Base-by-base conservation (phyloP, 2,113 vertebrate genomes). In the Fregetta grallaria region DNA sequence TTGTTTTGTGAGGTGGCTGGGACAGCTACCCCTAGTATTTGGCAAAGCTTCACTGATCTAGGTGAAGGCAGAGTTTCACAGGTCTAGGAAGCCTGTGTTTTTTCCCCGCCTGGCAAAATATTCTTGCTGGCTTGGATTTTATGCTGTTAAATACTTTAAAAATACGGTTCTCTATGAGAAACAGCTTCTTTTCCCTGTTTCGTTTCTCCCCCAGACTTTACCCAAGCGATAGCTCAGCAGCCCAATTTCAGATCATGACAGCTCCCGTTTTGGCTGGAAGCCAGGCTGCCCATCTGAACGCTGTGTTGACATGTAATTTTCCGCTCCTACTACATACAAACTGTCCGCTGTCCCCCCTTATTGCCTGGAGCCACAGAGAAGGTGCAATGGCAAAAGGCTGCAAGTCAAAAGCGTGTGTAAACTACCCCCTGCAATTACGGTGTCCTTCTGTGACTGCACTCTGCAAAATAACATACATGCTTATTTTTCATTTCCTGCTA, bases 341-440 rank as follows among this genome's bases (percentile, higher is more conserved):
- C 55, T 65, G 29, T 49, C 65, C 5, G 8, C 62, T 83, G 5
- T 32, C 61, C 23, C 47, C 56, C 8, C 44, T 86, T 55, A 76
- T 47, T 62, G 18, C 36, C 52, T 3, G 0, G 25, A 63, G 40
- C 38, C 61, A 42, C 30, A 17, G 13, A 88, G 25, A 85, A 79
- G 20, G 32, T 44, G 17, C n/a, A 58, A 14, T 0, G 2, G 45
- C 47, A 84, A 66, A 85, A 75, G 42, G 21, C 17, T 36, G 21
- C 45, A 53, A 77, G 53, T 27, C 44, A 67, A n/a, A 85, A 40
- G 26, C 1, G 0, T 7, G 17, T 29, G 47, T 32, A 47, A 82
- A 50, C n/a, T 34, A 23, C 21, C 22, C 22, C 18, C 0, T 2
- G 3, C 4, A 34, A 22, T 52, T 34, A n/a, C 23, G 3, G 22